phyloP scores from a whole-genome alignment of 2,888 invertebrate genomes.

The Chirona hameri region DNA sequence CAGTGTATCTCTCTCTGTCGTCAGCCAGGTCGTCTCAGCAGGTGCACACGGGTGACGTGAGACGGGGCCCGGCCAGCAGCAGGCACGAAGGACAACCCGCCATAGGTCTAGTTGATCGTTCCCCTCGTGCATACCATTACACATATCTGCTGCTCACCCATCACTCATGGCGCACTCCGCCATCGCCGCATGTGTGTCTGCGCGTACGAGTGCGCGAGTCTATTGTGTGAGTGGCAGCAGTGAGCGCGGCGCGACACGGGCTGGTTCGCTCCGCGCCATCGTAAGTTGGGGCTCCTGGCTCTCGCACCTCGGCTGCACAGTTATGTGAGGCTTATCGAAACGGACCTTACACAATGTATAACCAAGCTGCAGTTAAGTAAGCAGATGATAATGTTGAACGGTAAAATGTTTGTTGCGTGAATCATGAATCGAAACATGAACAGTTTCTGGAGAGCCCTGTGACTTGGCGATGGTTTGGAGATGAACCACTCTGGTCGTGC shows the following conservation, averaged over 20 bases:
- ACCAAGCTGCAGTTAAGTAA: neutral
- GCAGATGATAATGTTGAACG: too few species aligned
- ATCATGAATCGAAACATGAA: too few species aligned
- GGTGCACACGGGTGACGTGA: neutral
- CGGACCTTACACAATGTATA: too few species aligned
- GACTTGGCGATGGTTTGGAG: neutral
- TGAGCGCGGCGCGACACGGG: neutral
- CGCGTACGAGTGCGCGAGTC: neutral
- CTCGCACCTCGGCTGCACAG: too few species aligned
- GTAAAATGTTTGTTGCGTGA: too few species aligned
- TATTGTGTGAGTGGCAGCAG: neutral
- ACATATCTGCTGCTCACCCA: neutral
- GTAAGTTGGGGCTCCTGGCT: too few species aligned
- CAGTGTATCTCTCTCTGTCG: neutral
- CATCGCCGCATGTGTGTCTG: neutral
- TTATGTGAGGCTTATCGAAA: too few species aligned
- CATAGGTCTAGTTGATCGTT: slow-evolving; percentile 25
- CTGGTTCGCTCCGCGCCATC: too few species aligned
- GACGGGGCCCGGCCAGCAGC: neutral
- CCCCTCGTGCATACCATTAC: neutral
- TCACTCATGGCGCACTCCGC: neutral
- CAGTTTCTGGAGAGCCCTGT: neutral
- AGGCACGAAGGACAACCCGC: neutral
- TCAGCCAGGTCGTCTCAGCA: neutral
- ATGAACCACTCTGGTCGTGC: neutral